These are phyloP conservation scores for Anodontia alba DNA, from an alignment of 2,888 invertebrate genomes.

Conservation along the genomic window DNA sequence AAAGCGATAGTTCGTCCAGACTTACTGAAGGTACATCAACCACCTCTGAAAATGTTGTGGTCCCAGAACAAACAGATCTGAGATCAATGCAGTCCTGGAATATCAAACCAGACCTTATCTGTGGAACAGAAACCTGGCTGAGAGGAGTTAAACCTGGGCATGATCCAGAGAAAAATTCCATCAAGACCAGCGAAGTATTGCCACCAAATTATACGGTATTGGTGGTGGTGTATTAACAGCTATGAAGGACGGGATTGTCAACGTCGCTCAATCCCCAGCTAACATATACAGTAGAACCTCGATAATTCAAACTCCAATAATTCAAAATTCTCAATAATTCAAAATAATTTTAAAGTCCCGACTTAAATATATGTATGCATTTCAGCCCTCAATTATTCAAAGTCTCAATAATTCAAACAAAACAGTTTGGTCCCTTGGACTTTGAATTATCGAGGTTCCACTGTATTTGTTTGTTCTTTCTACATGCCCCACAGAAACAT, in stretches of 20 bases:
- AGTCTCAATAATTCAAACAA: too few relatives aligned
- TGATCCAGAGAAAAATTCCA: conserved; percentile 25
- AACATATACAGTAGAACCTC: conserved; percentile 42
- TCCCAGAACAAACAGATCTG: conserved; percentile 23
- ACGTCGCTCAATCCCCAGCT: conserved; percentile 26
- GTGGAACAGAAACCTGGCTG: conserved; percentile 33
- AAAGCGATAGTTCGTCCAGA: neutral
- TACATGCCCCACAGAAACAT: neutral
- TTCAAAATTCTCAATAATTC: too few relatives aligned
- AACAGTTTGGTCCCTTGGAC: too few relatives aligned
- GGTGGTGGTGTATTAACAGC: conserved; percentile 32
- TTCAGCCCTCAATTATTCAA: too few relatives aligned
- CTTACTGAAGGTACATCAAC: neutral
- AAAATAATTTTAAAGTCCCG: too few relatives aligned
- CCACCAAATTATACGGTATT: neutral
- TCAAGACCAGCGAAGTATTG: conserved; percentile 32
- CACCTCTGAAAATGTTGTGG: conserved; percentile 11
- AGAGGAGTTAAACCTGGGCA: conserved; percentile 22
- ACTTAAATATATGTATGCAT: neutral
- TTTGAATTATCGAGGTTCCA: too few relatives aligned
- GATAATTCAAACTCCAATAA: too few relatives aligned
- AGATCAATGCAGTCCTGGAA: conserved; percentile 24
- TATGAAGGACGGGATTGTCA: neutral
- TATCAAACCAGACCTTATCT: conserved; percentile 35
- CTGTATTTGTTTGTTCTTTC: neutral